Evolutionary conservation across 2,797 vertebrate genomes (phyloP), one percentile per base, ranked within the genome.

Genomic region (Nyctalus aviator): DNA sequence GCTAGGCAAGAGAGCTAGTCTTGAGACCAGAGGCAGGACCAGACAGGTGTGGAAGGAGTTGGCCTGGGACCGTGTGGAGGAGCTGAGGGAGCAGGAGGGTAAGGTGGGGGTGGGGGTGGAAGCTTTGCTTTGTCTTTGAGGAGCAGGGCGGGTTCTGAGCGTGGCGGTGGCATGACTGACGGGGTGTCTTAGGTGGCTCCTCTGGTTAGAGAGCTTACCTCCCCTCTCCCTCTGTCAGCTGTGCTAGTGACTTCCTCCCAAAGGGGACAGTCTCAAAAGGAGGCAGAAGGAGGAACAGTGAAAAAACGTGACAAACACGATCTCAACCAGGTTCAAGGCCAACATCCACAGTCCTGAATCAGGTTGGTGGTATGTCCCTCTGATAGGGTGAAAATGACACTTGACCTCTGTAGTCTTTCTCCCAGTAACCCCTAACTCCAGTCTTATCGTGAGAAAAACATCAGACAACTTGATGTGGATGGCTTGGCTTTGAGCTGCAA

Each of bases 31-130:
- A 9, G 48, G 50, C 25, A 55, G 30, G 44, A 41, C 32, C 5
- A 53, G 12, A n/a, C 30, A 57, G 12, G 37, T 25, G 94, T 85
- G 37, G 37, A 41, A 93, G 55, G 69, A 25, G 97, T 92, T 14
- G 96, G 94, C 20, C 18, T 1, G 37, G 41, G 8, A 37, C 15
- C 57, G 23, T n/a, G 94, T 84, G 99, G 98, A 98, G 92, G 55
- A 59, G 57, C 57, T 17, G 37, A 41, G 37, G 37, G 37, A 41
- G 37, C 37, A 41, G 37, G 55, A n/a, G 59, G 27, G 59, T 1
- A 23, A 3, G 53, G 30, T 13, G 50, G 8, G 27, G 2, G 3
- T 7, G 27, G 44, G 11, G 23, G 8, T 25, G 62, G 32, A 35
- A 32, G 84, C 62, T 92, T 62, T 35, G 20, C 68, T 20, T 53